These are phyloP conservation scores for Dendrocopos noguchii DNA, from an alignment of 2,113 vertebrate species.

Conservation along the genomic window DNA sequence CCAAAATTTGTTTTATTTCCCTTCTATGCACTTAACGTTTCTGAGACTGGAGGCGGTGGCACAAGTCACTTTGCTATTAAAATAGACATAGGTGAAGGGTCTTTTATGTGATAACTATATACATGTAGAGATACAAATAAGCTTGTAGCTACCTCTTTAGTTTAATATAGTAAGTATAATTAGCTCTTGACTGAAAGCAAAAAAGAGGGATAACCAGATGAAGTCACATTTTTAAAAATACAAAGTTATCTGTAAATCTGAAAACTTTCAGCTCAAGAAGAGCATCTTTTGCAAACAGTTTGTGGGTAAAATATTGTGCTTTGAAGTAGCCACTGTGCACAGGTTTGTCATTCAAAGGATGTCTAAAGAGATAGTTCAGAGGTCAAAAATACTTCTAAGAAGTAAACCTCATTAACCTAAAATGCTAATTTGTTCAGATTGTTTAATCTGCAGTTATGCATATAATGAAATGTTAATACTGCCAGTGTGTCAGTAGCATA, in stretches of 20 bases:
- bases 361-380: slow-evolving; percentile 48
- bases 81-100: slow-evolving; percentile 27
- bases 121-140: slow-evolving; percentile 26
- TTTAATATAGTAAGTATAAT: not conserved
- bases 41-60: slow-evolving; percentile 19
- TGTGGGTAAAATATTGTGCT: slow-evolving; percentile 74
- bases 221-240: slow-evolving; percentile 61
- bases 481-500: slow-evolving; percentile 35
- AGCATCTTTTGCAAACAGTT: slow-evolving; percentile 53
- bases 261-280: slow-evolving; percentile 65
- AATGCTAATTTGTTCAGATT: slow-evolving; percentile 33
- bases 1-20: slow-evolving; percentile 30
- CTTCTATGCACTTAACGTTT: slow-evolving; percentile 19
- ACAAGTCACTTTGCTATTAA: slow-evolving; percentile 50
- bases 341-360: slow-evolving; percentile 61
- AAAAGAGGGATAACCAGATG: slow-evolving; percentile 26
- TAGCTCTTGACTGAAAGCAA: slow-evolving; percentile 38
- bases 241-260: slow-evolving; percentile 70
- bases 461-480: slow-evolving; percentile 41
- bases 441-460: not conserved
- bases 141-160: slow-evolving; percentile 17
- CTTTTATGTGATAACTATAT: not conserved
- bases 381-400: slow-evolving; percentile 38
- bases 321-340: slow-evolving; percentile 67
- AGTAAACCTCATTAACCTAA: slow-evolving; percentile 51